Percentiles rank a stretch among this genome's conserved stretches.
These are phyloP conservation scores for Coccyzus lansbergi DNA, from an alignment of 2,797 vertebrate genomes.

Conservation along the genomic window DNA sequence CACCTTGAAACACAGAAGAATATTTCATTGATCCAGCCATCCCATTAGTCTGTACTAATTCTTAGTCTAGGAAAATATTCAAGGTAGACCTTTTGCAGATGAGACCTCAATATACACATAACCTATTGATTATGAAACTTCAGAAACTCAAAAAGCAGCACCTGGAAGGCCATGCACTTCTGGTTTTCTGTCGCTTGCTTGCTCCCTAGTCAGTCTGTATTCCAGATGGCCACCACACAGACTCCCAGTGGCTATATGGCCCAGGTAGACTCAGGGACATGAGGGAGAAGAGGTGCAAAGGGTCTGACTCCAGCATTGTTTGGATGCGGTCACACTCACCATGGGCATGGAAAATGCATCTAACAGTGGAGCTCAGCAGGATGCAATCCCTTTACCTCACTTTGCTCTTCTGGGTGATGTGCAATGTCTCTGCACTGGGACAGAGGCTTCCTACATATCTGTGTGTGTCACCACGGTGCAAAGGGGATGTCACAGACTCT, in stretches of 20 bases:
- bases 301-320: not conserved
- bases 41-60: not conserved
- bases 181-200: not conserved
- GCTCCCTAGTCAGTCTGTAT: not conserved
- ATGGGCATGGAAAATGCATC: accelerated
- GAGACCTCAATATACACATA: not conserved
- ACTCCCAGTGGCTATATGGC: not conserved
- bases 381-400: not conserved
- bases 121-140: not conserved
- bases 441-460: not conserved
- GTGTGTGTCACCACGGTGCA: accelerated
- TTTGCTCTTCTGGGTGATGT: not conserved
- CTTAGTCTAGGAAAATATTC: not conserved
- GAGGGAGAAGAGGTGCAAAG: not conserved
- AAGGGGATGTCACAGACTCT: no score
- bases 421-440: not conserved
- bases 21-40: accelerated
- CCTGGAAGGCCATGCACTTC: not conserved
- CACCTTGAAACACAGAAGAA: not conserved
- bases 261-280: not conserved
- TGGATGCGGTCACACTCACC: not conserved
- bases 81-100: not conserved
- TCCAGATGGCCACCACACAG: not conserved
- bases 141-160: accelerated
- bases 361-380: not conserved